phyloP scores from a whole-genome alignment of 1,140 invertebrate species.

The Brachystomella parvula region DNA sequence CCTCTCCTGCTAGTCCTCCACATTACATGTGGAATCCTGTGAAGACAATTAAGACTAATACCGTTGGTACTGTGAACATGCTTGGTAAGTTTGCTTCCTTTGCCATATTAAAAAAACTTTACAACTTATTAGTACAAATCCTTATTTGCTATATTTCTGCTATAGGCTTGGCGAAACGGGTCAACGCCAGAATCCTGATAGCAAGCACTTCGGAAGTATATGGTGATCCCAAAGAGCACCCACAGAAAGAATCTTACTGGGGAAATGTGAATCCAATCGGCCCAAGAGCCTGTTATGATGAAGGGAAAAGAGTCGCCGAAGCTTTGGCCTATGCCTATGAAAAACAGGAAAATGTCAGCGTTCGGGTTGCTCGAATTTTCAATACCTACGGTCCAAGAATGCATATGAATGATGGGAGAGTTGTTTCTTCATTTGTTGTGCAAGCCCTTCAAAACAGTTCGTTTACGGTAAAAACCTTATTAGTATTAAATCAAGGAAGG shows the following conservation, averaged over 20 bases:
- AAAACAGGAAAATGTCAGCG: constrained; percentile 89
- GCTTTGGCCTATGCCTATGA: constrained; percentile 94
- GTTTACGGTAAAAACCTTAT: constrained; percentile 67
- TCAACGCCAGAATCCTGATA: constrained; percentile 87
- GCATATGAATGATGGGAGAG: constrained; percentile 97
- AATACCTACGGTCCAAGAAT: constrained; percentile 99
- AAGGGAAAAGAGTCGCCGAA: constrained; percentile 95
- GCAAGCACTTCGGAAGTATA: constrained; percentile 99
- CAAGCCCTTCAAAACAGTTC: constrained; percentile 91
- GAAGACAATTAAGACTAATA: constrained; percentile 99
- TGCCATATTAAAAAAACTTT: neutral
- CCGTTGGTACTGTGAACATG: constrained; percentile 98
- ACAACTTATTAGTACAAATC: constrained; percentile 10
- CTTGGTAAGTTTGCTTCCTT: constrained; percentile 58
- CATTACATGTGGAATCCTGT: constrained; percentile 99
- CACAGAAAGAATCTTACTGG: constrained; percentile 93
- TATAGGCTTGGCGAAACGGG: constrained; percentile 78
- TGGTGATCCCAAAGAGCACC: constrained; percentile 93
- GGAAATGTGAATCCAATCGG: constrained; percentile 98
- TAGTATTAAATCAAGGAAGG: neutral
- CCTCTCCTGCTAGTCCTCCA: constrained; percentile 95
- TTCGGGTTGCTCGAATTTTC: constrained; percentile 94
- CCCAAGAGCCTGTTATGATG: constrained; percentile 92
- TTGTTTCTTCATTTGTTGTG: constrained; percentile 97
- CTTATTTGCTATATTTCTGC: neutral